Conservation (phyloP, 2,113 vertebrate genomes). For the Dicerorhinus sumatrensis region DNA sequence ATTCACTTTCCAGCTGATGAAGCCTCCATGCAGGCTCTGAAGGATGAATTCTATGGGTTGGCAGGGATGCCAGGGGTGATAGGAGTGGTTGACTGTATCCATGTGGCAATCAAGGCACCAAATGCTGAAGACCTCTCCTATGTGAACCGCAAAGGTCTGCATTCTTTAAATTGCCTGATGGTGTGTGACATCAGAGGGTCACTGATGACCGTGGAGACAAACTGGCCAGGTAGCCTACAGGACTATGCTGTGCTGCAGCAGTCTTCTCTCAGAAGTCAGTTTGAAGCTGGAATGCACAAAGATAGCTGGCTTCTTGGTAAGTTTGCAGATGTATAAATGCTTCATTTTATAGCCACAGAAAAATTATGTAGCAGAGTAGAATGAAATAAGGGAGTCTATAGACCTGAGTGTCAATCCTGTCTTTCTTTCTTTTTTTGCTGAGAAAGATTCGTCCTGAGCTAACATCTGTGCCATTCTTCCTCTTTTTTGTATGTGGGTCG, state of each 20-base stretch:
- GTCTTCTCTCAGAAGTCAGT: constrained; percentile 89
- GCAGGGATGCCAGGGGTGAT: constrained; percentile 95
- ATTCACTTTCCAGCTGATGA: constrained; percentile 92
- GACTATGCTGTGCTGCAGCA: constrained; percentile 91
- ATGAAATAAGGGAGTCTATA: background rate
- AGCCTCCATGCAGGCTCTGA: constrained; percentile 88
- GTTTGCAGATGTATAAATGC: constrained; percentile 59
- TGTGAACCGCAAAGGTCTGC: constrained; percentile 95
- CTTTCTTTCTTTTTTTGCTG: background rate
- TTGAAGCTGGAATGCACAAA: constrained; percentile 89
- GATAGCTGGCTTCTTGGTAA: constrained; percentile 96
- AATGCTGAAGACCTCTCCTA: constrained; percentile 96
- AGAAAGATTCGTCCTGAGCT: too few relatives aligned
- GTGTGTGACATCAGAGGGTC: constrained; percentile 94
- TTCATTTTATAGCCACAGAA: background rate
- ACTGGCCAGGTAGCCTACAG: constrained; percentile 94
- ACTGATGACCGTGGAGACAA: constrained; percentile 94
- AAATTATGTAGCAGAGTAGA: background rate
- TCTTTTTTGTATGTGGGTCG: too few relatives aligned
- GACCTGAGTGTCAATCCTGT: background rate
- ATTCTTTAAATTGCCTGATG: constrained; percentile 96
- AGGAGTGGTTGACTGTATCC: constrained; percentile 94
- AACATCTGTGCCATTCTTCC: too few relatives aligned
- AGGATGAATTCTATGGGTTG: constrained; percentile 93
- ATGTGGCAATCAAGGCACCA: constrained; percentile 97